Conservation (phyloP, 2,113 vertebrate genomes). For the Vulpes lagopus region DNA sequence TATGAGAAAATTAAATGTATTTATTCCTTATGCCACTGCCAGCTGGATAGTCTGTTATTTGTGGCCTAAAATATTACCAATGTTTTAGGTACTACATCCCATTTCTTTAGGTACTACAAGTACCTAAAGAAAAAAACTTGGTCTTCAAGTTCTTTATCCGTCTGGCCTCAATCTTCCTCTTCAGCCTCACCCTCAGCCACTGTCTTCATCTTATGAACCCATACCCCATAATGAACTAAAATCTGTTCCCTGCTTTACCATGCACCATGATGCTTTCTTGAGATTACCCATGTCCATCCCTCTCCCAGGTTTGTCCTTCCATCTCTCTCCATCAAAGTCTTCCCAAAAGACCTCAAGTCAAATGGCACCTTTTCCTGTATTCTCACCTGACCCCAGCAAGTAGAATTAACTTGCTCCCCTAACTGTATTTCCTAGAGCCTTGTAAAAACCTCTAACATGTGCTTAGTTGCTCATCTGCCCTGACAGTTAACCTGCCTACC, state of each 20-base stretch:
- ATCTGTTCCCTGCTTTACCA: not conserved
- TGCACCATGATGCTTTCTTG: not conserved
- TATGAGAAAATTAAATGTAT: not conserved
- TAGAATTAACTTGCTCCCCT: constrained; percentile 17
- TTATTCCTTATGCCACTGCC: not conserved
- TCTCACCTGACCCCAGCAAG: not conserved
- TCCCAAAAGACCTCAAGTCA: constrained; percentile 5
- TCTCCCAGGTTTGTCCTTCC: not conserved
- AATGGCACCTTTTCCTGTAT: not conserved
- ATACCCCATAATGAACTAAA: not conserved
- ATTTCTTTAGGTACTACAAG: not conserved
- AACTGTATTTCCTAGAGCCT: not conserved
- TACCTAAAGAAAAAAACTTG: not conserved
- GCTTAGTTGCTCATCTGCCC: not conserved
- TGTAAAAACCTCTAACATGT: not conserved
- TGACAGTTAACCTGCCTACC: not conserved
- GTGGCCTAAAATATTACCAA: constrained; percentile 8
- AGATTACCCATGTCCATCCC: not conserved
- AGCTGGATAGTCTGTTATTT: not conserved
- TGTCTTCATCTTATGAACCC: not conserved
- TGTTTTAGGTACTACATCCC: no score
- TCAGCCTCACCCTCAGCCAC: not conserved
- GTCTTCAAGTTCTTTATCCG: not conserved
- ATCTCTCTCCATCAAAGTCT: not conserved
- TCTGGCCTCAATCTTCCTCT: not conserved